Percentiles rank a stretch among this genome's conserved stretches.
Evolutionary conservation across 1,140 invertebrate genomes (phyloP).

Genomic region (Atta cephalotes): DNA sequence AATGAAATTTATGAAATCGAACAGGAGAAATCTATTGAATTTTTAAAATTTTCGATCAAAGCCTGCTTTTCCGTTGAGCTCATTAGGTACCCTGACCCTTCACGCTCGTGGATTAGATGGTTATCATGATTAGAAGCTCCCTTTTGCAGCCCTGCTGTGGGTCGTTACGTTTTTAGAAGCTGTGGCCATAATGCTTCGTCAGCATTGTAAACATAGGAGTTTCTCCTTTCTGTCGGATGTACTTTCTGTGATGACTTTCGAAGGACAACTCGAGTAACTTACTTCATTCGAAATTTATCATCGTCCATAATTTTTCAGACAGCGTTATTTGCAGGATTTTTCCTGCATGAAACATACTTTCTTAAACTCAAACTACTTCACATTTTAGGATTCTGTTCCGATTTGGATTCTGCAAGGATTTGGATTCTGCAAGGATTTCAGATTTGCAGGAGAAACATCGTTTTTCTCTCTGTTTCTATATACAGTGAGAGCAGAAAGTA

Average conservation of each 20-base stretch:
- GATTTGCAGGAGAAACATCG: not conserved
- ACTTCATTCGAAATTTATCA: conserved; percentile 9
- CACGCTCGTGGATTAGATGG: conserved; percentile 65
- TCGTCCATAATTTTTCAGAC: conserved; percentile 2
- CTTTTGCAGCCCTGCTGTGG: conserved; percentile 9
- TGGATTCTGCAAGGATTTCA: not conserved
- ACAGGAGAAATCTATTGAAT: not conserved
- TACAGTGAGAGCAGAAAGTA: no score
- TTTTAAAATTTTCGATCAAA: conserved; percentile 27
- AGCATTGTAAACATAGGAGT: conserved; percentile 46
- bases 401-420: not conserved
- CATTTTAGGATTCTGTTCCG: not conserved
- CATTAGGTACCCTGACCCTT: conserved; percentile 41
- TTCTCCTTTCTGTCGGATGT: conserved; percentile 11
- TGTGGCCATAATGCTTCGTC: conserved; percentile 50
- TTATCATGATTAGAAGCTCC: conserved; percentile 64
- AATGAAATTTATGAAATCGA: not conserved
- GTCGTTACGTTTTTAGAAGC: conserved; percentile 43
- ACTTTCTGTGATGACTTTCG: conserved; percentile 41
- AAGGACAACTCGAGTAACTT: not conserved
- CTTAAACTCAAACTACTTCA: not conserved
- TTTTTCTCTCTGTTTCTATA: not conserved
- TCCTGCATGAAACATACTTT: not conserved
- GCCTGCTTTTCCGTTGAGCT: conserved; percentile 43
- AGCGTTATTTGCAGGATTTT: not conserved